Evolutionary conservation across 2,888 invertebrate species (phyloP), one percentile per base, ranked within the genome.

Genomic region (Leptinotarsa haldemani): DNA sequence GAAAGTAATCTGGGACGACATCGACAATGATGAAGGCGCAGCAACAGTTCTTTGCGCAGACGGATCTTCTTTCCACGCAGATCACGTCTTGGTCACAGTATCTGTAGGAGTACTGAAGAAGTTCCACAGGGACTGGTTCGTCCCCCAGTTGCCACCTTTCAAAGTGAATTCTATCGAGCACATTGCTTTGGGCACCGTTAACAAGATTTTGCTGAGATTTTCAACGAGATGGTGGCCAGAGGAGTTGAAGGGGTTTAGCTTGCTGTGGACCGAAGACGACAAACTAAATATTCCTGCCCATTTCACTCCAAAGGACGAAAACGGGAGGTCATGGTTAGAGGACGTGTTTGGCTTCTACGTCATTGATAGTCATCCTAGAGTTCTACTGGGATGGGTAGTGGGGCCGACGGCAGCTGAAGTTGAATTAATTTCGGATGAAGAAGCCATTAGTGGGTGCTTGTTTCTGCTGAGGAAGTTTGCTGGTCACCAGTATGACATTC

Each of bases 351-450:
- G 92, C 71, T 93, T 94, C 85, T 92, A 92, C 82, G 88, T 90
- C 9, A 90, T 93, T 7, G 90, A 91, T 79, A 89, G 90, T 80
- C 91, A 93, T 81, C 90, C 92, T 0, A 88, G 89, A 48, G 87
- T 93, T n/a, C 85, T 95, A 47, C 89, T 92, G 71, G 93, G 90
- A 0, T 94, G 94, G 94, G 88, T 93, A n/a, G 89, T 90, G 65
- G 94, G 94, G 2, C 86, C 89, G 63, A 90, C 90, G 80, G 92
- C 92, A 0, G 87, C 88, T 74, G 85, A 90, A 70, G 90, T 93
- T 86, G 95, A 95, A 85, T 85, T 84, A 3, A 82, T 92, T 56
- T 83, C 90, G 0, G 90, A 92, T 66, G 87, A 89, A 20, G 88
- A 90, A 69, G 88, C 93, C 4, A 82, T 85, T 25, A 83, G 88